Evolutionary conservation across 2,888 invertebrate genomes (phyloP), one percentile per base, ranked within the genome.

Genomic region (Epinotia bilunana): DNA sequence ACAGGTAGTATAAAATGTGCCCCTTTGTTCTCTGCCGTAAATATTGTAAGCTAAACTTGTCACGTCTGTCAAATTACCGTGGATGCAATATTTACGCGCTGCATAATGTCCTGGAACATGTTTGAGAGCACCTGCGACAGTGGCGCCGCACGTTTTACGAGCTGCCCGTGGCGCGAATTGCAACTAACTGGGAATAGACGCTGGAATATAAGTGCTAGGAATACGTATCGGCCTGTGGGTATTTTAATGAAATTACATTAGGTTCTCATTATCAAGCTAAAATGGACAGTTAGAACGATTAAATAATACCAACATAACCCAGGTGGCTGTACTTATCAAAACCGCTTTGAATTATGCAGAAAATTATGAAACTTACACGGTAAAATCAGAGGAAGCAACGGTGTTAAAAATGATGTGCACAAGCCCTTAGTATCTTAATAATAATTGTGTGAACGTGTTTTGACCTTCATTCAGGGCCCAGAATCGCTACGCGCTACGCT

Each of bases 161-260:
- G 62, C 63, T 18, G 60, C 49, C 70, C 76, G 76, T 76, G 76
- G 73, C 64, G 69, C 39, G 76, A 73, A 76, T 76, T 70, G 76
- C 64, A 76, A 76, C 76, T 76, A 76, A 73, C 76, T 73, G 68
- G 68, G 49, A 61, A 74, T 65, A 72, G 71, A 69, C 49, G 61
- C 80, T 76, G 80, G 82, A 80, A 86, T 75, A 77, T 63, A 87
- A 80, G 81, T 76, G 60, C 1, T 0, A 0, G 0, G 1, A 76
- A 65, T 77, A 69, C 67, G 62, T n/a, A 43, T 55, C 55, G 16
- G 16, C 3, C 28, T 23, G 72, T 13, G 16, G 23, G 20, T 28
- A 13, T 74, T 60, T 74, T 46, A 28, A 9, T 7, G n/a, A 5
- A 20, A 20, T 39, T 0, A 39, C 39, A 39, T 39, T 39, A 39